Conservation (phyloP, 1,140 invertebrate genomes). For the Vollenhovia emeryi region DNA sequence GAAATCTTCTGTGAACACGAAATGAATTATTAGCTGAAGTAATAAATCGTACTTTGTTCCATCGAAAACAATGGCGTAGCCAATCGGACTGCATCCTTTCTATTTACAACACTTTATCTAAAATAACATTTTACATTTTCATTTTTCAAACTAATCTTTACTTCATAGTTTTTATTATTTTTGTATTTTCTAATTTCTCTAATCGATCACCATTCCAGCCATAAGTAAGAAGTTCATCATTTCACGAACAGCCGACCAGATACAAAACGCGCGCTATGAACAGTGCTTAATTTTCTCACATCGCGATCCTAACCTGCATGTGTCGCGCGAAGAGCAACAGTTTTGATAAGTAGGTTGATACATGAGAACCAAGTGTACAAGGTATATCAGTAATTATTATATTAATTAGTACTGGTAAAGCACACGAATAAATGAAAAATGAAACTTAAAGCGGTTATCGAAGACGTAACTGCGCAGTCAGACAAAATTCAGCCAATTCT, state of each 20-base stretch:
- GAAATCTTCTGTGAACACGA: too few relatives aligned
- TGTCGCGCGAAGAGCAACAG: background rate
- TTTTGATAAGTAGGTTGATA: background rate
- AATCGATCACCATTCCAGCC: too few relatives aligned
- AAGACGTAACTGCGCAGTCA: slow-evolving; percentile 75
- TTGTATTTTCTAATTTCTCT: background rate
- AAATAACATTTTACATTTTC: background rate
- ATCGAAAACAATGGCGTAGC: background rate
- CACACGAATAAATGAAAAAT: slow-evolving; percentile 57
- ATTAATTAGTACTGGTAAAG: background rate
- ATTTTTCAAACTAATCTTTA: background rate
- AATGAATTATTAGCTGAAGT: too few relatives aligned
- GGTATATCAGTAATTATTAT: background rate
- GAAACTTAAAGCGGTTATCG: slow-evolving; percentile 75
- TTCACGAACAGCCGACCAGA: background rate
- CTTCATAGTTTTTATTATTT: background rate
- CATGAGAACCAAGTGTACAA: background rate
- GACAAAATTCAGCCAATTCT: slow-evolving; percentile 79
- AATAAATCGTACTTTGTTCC: too few relatives aligned
- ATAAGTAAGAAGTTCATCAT: background rate
- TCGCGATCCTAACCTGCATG: background rate
- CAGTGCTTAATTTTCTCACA: background rate
- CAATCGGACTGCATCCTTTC: background rate
- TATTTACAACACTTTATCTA: background rate
- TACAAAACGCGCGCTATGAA: background rate